A percentile compares a stretch with the other conserved stretches of the same genome.
phyloP scores from a whole-genome alignment of 2,113 vertebrate genomes.

The Oxyura jamaicensis region DNA sequence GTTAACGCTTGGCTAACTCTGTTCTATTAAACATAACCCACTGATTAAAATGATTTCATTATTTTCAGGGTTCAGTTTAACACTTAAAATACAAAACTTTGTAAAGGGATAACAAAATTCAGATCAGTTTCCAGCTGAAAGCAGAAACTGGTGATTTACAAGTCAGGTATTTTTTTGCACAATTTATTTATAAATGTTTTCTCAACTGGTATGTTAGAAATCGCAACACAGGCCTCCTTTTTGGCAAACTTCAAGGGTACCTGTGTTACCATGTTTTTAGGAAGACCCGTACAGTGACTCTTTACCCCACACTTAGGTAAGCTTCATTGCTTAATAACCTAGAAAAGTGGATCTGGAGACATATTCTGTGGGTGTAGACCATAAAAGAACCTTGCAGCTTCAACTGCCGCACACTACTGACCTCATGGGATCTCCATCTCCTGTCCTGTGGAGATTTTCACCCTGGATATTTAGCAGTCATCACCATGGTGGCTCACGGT shows the following conservation, averaged over 20 bases:
- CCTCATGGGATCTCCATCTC: neutral
- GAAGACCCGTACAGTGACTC: neutral
- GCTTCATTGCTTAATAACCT: neutral
- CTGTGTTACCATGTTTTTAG: neutral
- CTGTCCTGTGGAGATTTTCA: neutral
- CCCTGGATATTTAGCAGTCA: neutral
- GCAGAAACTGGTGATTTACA: neutral
- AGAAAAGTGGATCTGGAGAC: neutral
- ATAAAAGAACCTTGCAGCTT: neutral
- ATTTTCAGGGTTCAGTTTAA: neutral
- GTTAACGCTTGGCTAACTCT: neutral
- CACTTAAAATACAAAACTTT: slow-evolving; percentile 6
- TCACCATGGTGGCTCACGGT: neutral
- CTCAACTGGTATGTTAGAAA: neutral
- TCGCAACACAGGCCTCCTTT: neutral
- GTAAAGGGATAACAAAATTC: neutral
- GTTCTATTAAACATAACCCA: slow-evolving; percentile 44
- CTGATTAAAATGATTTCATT: slow-evolving; percentile 17
- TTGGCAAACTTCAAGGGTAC: neutral
- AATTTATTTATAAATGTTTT: neutral
- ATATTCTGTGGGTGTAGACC: neutral
- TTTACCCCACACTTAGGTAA: neutral
- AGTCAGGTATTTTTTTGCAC: neutral
- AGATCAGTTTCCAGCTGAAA: neutral
- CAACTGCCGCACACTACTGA: neutral